A percentile compares a stretch with the other conserved stretches of the same genome.
These are phyloP conservation scores for Aphrocallistes beatrix DNA, from an alignment of 37 sponge, comb jelly and placozoan species.

Conservation along the genomic window DNA sequence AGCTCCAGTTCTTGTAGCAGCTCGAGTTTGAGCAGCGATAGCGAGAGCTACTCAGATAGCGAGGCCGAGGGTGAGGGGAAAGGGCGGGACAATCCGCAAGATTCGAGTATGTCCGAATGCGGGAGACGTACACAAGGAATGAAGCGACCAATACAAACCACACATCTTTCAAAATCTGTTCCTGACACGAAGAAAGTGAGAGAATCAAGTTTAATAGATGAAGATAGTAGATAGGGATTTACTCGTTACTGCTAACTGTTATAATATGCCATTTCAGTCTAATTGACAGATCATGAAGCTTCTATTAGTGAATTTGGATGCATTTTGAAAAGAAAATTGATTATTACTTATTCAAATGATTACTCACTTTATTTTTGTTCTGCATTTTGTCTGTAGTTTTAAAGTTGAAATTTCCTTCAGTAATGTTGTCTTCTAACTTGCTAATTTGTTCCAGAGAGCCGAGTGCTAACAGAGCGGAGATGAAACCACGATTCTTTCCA, in stretches of 20 bases:
- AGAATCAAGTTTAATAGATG: not conserved
- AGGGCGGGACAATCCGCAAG: constrained; percentile 25
- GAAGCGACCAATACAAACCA: not conserved
- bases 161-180: not conserved
- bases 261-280: no score
- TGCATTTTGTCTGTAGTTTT: not conserved
- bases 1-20: constrained; percentile 40
- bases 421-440: not conserved
- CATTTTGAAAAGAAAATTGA: not conserved
- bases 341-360: not conserved
- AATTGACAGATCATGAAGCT: no score
- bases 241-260: no score
- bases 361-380: not conserved
- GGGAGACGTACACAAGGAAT: not conserved
- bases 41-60: constrained; percentile 14
- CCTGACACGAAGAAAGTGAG: not conserved
- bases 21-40: constrained; percentile 31
- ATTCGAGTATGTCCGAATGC: not conserved
- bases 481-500: not conserved
- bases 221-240: not conserved
- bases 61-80: constrained; percentile 27
- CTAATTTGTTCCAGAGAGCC: not conserved
- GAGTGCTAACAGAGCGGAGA: not conserved
- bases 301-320: no score
- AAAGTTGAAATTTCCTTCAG: not conserved